Conservation (phyloP, 2,888 invertebrate species). For the Polylopha cassiicola region DNA sequence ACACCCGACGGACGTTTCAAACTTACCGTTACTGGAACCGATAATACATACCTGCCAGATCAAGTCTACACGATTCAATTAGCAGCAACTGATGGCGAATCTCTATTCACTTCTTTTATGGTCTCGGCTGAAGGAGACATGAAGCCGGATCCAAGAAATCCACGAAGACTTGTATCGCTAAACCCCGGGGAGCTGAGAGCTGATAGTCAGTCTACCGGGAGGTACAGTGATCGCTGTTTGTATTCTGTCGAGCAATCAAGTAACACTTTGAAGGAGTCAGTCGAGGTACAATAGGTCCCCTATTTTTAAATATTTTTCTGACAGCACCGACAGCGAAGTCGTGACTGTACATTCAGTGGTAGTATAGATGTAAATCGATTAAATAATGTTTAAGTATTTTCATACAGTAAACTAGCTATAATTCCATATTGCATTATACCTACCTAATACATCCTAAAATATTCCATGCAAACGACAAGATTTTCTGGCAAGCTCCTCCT, state of each 20-base stretch:
- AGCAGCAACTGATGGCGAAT: slow-evolving; percentile 48
- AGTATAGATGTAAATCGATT: no score
- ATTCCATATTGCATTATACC: no score
- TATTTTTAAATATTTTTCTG: no score
- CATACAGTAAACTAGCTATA: no score
- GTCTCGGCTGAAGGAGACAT: slow-evolving; percentile 64
- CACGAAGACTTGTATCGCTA: slow-evolving; percentile 42
- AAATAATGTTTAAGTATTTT: no score
- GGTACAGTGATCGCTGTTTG: slow-evolving; percentile 58
- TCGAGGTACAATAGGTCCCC: no score
- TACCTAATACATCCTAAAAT: neutral
- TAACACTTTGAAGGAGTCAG: slow-evolving; percentile 44
- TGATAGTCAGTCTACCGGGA: slow-evolving; percentile 39
- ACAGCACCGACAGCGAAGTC: no score
- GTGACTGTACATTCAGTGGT: no score
- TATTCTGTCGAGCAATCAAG: slow-evolving; percentile 61
- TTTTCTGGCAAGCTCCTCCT: slow-evolving; percentile 65
- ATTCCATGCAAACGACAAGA: slow-evolving; percentile 32
- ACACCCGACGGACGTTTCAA: slow-evolving; percentile 59
- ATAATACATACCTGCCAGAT: slow-evolving; percentile 57
- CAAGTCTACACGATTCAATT: slow-evolving; percentile 64
- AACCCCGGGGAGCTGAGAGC: slow-evolving; percentile 58
- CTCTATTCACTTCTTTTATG: slow-evolving; percentile 58
- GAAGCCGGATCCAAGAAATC: slow-evolving; percentile 54
- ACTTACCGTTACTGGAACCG: slow-evolving; percentile 41